phyloP scores from a whole-genome alignment of 1,140 invertebrate genomes.

The Rhagoletis zephyria region DNA sequence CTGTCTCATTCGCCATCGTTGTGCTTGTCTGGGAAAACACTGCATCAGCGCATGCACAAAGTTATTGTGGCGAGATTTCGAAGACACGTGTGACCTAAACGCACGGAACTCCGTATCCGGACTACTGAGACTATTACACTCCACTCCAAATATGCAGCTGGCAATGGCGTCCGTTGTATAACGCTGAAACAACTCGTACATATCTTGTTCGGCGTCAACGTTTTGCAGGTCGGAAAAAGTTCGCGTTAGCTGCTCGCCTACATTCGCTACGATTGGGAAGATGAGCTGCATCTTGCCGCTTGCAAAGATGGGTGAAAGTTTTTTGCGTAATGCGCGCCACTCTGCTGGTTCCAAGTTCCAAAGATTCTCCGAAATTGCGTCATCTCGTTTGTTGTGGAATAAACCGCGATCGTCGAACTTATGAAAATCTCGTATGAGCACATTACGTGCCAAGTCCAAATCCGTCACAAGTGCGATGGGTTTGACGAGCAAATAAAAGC shows the following conservation, averaged over 20 bases:
- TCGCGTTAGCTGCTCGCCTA: slow-evolving; percentile 6
- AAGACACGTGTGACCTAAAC: slow-evolving; percentile 65
- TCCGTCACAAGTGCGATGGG: slow-evolving; percentile 67
- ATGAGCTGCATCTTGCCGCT: slow-evolving; percentile 75
- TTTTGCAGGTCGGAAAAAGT: not conserved
- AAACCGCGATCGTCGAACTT: slow-evolving; percentile 74
- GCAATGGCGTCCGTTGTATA: slow-evolving; percentile 79
- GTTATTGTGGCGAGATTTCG: slow-evolving; percentile 59
- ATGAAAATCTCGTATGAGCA: slow-evolving; percentile 77
- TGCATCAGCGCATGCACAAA: slow-evolving; percentile 59
- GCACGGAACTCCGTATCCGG: slow-evolving; percentile 75
- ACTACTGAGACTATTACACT: slow-evolving; percentile 75
- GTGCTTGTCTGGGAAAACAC: slow-evolving; percentile 60
- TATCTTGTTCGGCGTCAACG: slow-evolving; percentile 56
- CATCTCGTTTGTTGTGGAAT: slow-evolving; percentile 74
- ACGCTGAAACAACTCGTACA: slow-evolving; percentile 73
- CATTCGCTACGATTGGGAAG: slow-evolving; percentile 75
- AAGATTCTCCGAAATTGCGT: slow-evolving; percentile 74
- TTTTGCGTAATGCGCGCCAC: slow-evolving; percentile 75
- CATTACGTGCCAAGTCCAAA: slow-evolving; percentile 76
- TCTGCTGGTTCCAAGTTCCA: slow-evolving; percentile 72
- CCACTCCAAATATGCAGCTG: slow-evolving; percentile 77
- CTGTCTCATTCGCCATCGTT: slow-evolving; percentile 62
- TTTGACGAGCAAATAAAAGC: slow-evolving; percentile 58
- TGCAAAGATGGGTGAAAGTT: slow-evolving; percentile 76